phyloP scores from a whole-genome alignment of 2,113 vertebrate genomes.

The Grammomys dolichurus region DNA sequence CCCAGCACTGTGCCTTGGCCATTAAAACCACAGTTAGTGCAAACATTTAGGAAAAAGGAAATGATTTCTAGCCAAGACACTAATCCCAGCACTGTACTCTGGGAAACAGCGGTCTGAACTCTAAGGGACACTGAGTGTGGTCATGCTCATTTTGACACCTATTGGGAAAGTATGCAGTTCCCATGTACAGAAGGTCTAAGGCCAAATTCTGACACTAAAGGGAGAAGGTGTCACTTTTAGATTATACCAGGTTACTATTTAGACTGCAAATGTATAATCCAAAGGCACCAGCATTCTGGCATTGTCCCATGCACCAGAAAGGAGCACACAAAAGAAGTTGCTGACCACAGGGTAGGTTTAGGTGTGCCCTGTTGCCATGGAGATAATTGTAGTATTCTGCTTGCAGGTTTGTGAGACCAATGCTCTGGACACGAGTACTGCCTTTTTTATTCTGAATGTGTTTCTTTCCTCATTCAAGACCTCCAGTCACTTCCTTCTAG shows the following conservation, averaged over 20 bases:
- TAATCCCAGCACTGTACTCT: not conserved
- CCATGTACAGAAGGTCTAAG: not conserved
- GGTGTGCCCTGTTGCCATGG: not conserved
- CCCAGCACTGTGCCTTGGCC: not conserved
- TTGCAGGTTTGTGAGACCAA: not conserved
- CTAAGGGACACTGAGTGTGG: not conserved
- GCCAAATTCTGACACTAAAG: not conserved
- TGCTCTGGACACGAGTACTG: not conserved
- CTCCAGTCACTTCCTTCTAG: not conserved
- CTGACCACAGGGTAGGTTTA: fast-evolving
- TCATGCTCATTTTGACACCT: not conserved
- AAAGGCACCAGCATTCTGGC: not conserved
- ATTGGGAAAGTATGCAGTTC: not conserved
- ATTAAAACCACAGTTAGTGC: not conserved
- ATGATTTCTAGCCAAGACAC: not conserved
- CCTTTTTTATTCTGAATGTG: not conserved
- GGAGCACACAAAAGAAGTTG: not conserved
- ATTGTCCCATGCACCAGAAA: not conserved
- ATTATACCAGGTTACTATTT: not conserved
- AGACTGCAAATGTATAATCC: not conserved
- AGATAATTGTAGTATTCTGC: not conserved
- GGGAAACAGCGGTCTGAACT: not conserved
- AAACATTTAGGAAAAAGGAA: slow-evolving; percentile 29
- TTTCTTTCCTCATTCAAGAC: not conserved
- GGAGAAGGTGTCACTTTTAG: not conserved